These are phyloP conservation scores for Oxycera nigricornis DNA, from an alignment of 2,888 invertebrate species.

Conservation along the genomic window DNA sequence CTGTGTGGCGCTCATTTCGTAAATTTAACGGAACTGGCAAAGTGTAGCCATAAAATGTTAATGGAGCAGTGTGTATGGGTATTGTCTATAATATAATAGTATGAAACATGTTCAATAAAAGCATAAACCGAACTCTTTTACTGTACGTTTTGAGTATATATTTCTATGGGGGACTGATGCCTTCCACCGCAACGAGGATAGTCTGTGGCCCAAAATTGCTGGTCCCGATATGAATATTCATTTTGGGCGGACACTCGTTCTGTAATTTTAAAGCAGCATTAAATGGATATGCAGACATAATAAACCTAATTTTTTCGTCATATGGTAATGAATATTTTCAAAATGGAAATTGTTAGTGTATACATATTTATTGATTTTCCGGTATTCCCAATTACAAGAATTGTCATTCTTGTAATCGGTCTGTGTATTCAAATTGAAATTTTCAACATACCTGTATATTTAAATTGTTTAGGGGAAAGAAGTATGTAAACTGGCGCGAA, in stretches of 20 bases:
- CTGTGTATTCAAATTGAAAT: too few relatives aligned
- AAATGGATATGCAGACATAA: too few relatives aligned
- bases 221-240: constrained; percentile 66
- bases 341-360: too few relatives aligned
- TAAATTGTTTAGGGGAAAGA: too few relatives aligned
- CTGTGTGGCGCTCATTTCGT: constrained; percentile 76
- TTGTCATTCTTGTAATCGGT: too few relatives aligned
- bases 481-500: too few relatives aligned
- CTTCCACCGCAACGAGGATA: constrained; percentile 67
- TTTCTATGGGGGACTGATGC: constrained; percentile 70
- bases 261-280: neutral
- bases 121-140: neutral
- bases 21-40: constrained; percentile 68
- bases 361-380: too few relatives aligned
- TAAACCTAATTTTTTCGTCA: too few relatives aligned
- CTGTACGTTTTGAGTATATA: constrained; percentile 61
- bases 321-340: too few relatives aligned
- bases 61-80: neutral
- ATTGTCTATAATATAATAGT: neutral
- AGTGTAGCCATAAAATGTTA: neutral
- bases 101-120: neutral
- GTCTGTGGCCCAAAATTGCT: constrained; percentile 66
- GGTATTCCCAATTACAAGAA: too few relatives aligned
- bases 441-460: too few relatives aligned
- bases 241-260: constrained; percentile 53